Evolutionary conservation across 2,888 invertebrate genomes (phyloP), one percentile per base, ranked within the genome.

Genomic region (Cerceris ruficornis): DNA sequence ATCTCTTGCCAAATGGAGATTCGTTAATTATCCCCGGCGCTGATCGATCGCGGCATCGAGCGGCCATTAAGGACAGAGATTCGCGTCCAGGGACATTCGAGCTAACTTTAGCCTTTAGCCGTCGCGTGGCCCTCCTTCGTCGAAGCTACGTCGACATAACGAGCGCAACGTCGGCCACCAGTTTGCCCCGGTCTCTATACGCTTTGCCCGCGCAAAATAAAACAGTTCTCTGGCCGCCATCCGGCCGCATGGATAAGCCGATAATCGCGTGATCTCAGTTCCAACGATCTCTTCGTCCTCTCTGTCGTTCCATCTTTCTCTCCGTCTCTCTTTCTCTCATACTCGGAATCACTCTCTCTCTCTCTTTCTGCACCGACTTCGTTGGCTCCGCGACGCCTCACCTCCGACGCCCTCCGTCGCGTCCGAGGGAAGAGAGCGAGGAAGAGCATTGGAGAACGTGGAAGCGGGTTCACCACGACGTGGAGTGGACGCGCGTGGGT

Each of bases 31-130:
- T 43, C 75, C 28, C 70, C 54, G 55, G 64, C 58, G 69, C 62
- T 73, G 74, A 85, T 85, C 85, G 83, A 85, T 84, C 68, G 81
- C 61, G 72, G 41, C 59, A 55, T 58, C 64, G 42, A 75, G 64
- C 68, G 65, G 49, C 66, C 81, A 79, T 83, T 86, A 86, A 86
- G 83, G 86, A 86, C 81, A 77, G 80, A 54, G 73, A 81, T 87
- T 83, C 82, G 79, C 87, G 88, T 90, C 89, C 91, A 91, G 91
- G 91, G 91, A 89, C 91, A 89, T 89, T 83, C 81, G 82, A 81
- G 87, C 91, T 92, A 92, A 91, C 89, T 91, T 91, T 92, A 92
- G 91, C 89, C 86, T 89, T 88, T 88, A 90, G 89, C 89, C 85
- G 75, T 71, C 72, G 86, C 60, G 60, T 64, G 60, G 58, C 50